Evolutionary conservation across 2,888 invertebrate genomes (phyloP), one percentile per base, ranked within the genome.

Genomic region (Bruchidius siliquastri): DNA sequence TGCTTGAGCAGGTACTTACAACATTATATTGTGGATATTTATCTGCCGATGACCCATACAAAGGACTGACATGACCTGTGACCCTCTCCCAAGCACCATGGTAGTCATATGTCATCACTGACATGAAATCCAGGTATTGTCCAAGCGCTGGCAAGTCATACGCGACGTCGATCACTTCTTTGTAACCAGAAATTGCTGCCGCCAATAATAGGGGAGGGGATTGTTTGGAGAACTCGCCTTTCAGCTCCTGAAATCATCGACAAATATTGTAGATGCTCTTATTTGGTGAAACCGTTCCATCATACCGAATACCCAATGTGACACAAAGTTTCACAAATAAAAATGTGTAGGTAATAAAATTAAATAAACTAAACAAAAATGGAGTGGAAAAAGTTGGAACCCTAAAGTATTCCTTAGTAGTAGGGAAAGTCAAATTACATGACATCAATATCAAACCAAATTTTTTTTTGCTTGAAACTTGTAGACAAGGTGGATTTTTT

Each of bases 71-170:
- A 83, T 96, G 96, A 0, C 94, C 94, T 0, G 95, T 94, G 76
- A 88, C 88, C 20, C 89, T 87, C 83, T 96, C 96, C 96, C 96
- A 96, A n/a, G 94, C 92, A 0, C 96, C 96, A 79, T 96, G 96
- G 83, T 95, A 96, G 83, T 96, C 96, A 79, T 95, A 96, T 0
- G 92, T 92, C 95, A 96, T 96, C 0, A 95, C 91, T 4, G 94
- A 94, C 83, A 96, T 88, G 84, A 95, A 96, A 80, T 96, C 94
- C 0, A 92, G 91, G 67, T 91, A 88, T 71, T 89, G 88, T 0
- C 93, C 93, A 68, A 96, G 87, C 0, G 89, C 86, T 0, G 90
- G 88, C 0, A 96, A 87, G 79, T 97, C 96, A 82, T 97, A 97
- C 0, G 94, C 96, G 18, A 91, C 90, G 76, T 93, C 93, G 70